Evolutionary conservation across 2,888 invertebrate species (phyloP).

Genomic region (Xylocampa areola): DNA sequence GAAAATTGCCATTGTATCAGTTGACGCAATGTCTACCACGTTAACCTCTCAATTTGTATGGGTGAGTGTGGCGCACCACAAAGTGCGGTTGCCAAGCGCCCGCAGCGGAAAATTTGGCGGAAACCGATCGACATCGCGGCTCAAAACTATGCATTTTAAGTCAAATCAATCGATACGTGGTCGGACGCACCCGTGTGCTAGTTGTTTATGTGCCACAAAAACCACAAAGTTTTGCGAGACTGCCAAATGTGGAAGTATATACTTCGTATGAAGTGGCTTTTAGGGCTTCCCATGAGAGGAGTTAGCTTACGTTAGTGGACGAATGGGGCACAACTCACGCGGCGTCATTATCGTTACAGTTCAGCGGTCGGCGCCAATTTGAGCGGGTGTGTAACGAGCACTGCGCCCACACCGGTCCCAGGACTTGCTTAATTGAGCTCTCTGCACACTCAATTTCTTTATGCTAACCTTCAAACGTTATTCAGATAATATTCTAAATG

Average conservation of each 20-base stretch:
- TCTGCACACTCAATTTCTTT: slow-evolving; percentile 73
- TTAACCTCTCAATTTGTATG: slow-evolving; percentile 72
- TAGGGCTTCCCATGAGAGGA: slow-evolving; percentile 84
- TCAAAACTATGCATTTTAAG: slow-evolving; percentile 87
- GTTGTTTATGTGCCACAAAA: slow-evolving; percentile 88
- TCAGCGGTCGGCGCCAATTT: slow-evolving; percentile 82
- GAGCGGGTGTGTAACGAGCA: slow-evolving; percentile 80
- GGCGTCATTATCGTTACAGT: slow-evolving; percentile 84
- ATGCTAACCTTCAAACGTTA: slow-evolving; percentile 64
- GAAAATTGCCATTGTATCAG: slow-evolving; percentile 56
- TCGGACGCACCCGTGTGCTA: slow-evolving; percentile 81
- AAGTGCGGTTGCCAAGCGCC: slow-evolving; percentile 83
- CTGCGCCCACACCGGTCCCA: slow-evolving; percentile 75
- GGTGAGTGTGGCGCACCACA: slow-evolving; percentile 74
- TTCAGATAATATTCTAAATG: slow-evolving; percentile 44
- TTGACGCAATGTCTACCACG: slow-evolving; percentile 63
- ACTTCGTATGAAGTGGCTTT: slow-evolving; percentile 80
- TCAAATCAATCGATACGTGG: slow-evolving; percentile 86
- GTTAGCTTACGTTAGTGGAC: slow-evolving; percentile 81
- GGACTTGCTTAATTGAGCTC: slow-evolving; percentile 80
- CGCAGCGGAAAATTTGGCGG: slow-evolving; percentile 84
- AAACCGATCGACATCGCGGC: slow-evolving; percentile 81
- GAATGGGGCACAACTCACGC: slow-evolving; percentile 77
- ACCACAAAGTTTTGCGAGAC: slow-evolving; percentile 84
- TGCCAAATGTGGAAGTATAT: slow-evolving; percentile 82